Base-by-base conservation (phyloP, 2,797 vertebrate species). In the Sebastes steindachneri region DNA sequence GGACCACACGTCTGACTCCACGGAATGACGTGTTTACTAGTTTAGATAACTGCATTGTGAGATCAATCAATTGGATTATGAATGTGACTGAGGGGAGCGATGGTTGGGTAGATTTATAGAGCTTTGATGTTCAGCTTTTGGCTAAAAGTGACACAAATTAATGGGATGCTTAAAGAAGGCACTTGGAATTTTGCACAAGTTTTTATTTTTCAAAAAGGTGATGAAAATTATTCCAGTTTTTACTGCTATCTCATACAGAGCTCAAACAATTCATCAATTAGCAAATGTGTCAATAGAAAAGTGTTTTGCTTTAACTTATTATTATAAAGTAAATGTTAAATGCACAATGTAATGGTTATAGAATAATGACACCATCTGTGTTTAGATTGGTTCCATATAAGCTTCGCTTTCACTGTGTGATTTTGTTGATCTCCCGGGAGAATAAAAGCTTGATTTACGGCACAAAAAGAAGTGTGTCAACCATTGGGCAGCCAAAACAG, bases 221-320 rank as follows among this genome's bases (percentile, higher is more conserved):
- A 70, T 45, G 23, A 28, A 59, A 71, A 59, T 21, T 33, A 33
- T 17, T 21, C 5, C 3, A 10, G n/a, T 17, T 33, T 55, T 48
- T 29, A 29, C 11, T 29, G 33, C 21, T 4, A 10, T 28, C 37
- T 26, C 25, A 25, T 25, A 2, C 19, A 0, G n/a, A 63, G n/a
- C 19, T 37, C 7, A 48, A 45, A 8, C 2, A 17, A 41, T 41
- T 17, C 1, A 45, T 7, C 0, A 0, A 68, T 48, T 3, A 66
- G 63, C 21, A 28, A 28, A 35, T 8, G 41, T 48, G 41, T 17
- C 41, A 19, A 3, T 19, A 19, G 41, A 48, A 1, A 48, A 48
- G 0, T 17, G 2, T 1, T 45, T 45, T 0, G 5, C 6, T 48
- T 48, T 48, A 19, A 48, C 41, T 48, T 19, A 0, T 3, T 17